Base-by-base conservation (phyloP, 1,140 invertebrate genomes). In the Cyclargus thomasi region DNA sequence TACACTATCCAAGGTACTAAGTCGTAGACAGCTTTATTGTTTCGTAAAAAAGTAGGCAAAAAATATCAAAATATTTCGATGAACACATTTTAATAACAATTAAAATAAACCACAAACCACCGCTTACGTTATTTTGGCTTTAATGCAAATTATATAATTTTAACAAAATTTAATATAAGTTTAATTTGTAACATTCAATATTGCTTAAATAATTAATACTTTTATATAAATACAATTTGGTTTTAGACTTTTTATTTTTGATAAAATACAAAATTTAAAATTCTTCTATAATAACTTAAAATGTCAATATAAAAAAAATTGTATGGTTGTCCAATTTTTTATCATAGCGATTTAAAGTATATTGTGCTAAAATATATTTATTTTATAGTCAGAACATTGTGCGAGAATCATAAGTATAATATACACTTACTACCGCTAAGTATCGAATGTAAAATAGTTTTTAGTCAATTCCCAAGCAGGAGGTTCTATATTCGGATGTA, bases 1-100 rank as follows among this genome's bases (percentile, higher is more conserved):
- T 67, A 68, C 73, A 70, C 75, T 72, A 75, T 71, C 67, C 77
- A 82, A 85, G 81, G 79, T 79, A 86, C 81, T 70, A 70, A 64
- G 62, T 18, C 64, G 6, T 47, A 47, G 39, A 47, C 39, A 47
- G 10, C 39, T 47, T 47, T 0, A 14, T 47, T 16, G 39, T 47
- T 47, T 47, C 39, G 39, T 47, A 47, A 16, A 11, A 47, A 14
- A 47, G 10, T 47, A 47, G 3, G 14, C 39, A 47, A 47, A 47
- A 14, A 47, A 47, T 47, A 47, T 47, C 39, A 47, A 47, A 47
- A 47, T 47, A 47, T 47, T 16, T 47, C 39, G 39, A 1, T 47
- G 39, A 47, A 47, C 39, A 47, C 39, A 47, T 14, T 47, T 47
- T 16, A 47, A 47, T 47, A 14, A 47, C 10, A 47, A 47, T 47